These are phyloP conservation scores for Tipula helvola DNA, from an alignment of 2,888 invertebrate genomes.

Conservation along the genomic window DNA sequence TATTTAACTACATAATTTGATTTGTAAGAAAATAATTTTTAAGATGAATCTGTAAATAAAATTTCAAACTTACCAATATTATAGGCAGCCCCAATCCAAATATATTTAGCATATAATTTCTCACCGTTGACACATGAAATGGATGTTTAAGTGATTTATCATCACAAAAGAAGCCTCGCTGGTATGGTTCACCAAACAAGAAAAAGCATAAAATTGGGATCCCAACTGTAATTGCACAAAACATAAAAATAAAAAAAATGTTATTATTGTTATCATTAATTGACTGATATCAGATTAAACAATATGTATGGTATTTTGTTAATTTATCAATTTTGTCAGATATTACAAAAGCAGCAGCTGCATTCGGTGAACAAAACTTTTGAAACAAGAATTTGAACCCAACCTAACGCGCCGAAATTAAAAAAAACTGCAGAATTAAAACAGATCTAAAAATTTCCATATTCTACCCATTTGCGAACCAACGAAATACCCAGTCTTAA, in stretches of 20 bases:
- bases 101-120: conserved; percentile 63
- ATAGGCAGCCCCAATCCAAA: conserved; percentile 63
- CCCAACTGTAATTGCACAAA: conserved; percentile 49
- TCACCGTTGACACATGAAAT: conserved; percentile 68
- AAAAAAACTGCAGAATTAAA: too few species aligned
- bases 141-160: conserved; percentile 88
- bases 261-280: neutral
- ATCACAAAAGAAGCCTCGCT: conserved; percentile 90
- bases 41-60: neutral
- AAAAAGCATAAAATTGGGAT: conserved; percentile 61
- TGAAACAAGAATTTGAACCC: too few species aligned
- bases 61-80: conserved; percentile 49
- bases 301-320: too few species aligned
- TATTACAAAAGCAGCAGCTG: too few species aligned
- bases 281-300: neutral
- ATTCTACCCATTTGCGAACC: too few species aligned
- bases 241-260: neutral
- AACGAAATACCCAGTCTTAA: too few species aligned
- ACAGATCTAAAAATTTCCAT: too few species aligned
- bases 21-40: neutral
- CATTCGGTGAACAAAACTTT: too few species aligned
- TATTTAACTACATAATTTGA: neutral
- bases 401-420: too few species aligned
- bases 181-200: conserved; percentile 59
- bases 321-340: too few species aligned